phyloP scores from a whole-genome alignment of 1,140 invertebrate species.

The Aphidius ervi region DNA sequence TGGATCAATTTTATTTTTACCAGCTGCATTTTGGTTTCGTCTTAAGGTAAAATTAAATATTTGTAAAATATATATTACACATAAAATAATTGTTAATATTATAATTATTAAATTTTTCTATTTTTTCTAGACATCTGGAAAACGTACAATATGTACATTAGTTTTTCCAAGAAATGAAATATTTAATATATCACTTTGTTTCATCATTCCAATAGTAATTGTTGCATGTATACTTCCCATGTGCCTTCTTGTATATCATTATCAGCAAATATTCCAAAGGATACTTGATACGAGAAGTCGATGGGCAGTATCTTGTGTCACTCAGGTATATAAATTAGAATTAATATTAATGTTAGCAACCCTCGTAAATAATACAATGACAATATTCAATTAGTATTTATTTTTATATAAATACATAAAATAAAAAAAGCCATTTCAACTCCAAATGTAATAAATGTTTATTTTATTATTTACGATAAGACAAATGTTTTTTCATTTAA shows the following conservation, averaged over 20 bases:
- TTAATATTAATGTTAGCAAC: not conserved
- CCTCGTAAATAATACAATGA: too few relatives aligned
- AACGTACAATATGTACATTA: conserved; percentile 54
- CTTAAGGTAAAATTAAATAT: conserved; percentile 28
- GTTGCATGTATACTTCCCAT: conserved; percentile 57
- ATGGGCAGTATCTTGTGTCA: conserved; percentile 53
- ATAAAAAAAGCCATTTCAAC: too few relatives aligned
- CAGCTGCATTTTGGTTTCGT: conserved; percentile 56
- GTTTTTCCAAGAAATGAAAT: conserved; percentile 54
- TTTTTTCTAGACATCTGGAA: conserved; percentile 20
- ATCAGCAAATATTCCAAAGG: conserved; percentile 58
- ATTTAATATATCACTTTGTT: conserved; percentile 54
- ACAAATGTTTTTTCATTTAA: conserved; percentile 11
- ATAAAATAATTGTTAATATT: not conserved
- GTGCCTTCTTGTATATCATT: conserved; percentile 56
- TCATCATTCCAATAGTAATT: conserved; percentile 54
- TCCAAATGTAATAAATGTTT: not conserved
- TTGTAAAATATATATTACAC: not conserved
- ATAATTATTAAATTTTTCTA: not conserved
- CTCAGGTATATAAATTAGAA: conserved; percentile 34
- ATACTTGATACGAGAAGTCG: conserved; percentile 53
- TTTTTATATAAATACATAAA: too few relatives aligned
- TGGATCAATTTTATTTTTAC: conserved; percentile 53
- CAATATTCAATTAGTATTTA: too few relatives aligned
- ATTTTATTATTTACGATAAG: conserved; percentile 1